Evolutionary conservation across 2,888 invertebrate genomes (phyloP).

Genomic region (Catocala nupta): DNA sequence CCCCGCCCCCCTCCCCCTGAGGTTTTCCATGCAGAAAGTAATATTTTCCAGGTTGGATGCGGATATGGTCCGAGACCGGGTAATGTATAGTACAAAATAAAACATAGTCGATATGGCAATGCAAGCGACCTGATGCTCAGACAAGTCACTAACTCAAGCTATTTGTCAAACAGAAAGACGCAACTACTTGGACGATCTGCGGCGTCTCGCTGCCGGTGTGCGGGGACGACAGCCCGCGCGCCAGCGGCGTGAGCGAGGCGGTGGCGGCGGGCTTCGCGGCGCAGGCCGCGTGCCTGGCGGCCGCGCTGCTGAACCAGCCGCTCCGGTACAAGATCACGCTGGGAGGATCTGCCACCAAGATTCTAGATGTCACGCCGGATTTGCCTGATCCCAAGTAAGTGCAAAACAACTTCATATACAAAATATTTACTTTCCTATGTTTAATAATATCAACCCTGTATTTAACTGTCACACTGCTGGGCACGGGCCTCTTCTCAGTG

Average conservation of each 20-base stretch:
- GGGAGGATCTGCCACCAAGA: constrained; percentile 93
- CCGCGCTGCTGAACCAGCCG: constrained; percentile 94
- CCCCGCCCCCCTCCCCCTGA: no score
- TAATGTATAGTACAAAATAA: no score
- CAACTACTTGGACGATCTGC: constrained; percentile 70
- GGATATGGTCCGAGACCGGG: no score
- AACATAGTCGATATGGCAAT: no score
- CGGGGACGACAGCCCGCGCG: constrained; percentile 67
- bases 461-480: no score
- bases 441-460: no score
- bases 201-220: constrained; percentile 73
- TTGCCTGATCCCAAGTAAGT: constrained; percentile 71
- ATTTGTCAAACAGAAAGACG: constrained; percentile 59
- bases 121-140: no score
- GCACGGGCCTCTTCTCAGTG: no score
- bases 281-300: constrained; percentile 93
- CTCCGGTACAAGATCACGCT: constrained; percentile 94
- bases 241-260: constrained; percentile 89
- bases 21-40: no score
- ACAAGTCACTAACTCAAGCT: no score
- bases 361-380: constrained; percentile 91
- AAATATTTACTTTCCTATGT: not conserved
- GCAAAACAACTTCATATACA: no score
- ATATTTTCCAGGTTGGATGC: no score
- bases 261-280: constrained; percentile 96